Base-by-base conservation (phyloP, 2,797 vertebrate species). In the Chelon auratus region DNA sequence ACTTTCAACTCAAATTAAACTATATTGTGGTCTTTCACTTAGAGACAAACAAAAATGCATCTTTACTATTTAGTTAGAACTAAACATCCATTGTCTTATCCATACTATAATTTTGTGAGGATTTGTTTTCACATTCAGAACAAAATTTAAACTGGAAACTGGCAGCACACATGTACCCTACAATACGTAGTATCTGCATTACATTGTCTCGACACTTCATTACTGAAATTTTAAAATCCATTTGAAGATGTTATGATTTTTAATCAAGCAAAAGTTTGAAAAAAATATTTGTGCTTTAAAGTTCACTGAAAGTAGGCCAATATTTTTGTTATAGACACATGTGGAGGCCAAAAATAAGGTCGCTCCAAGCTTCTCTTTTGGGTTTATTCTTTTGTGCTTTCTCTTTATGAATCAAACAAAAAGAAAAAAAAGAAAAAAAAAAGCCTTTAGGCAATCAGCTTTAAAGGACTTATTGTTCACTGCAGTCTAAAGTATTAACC, bases 401-500 rank as follows among this genome's bases (percentile, higher is more conserved):
- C 24, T 78, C 24, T 52, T 58, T 53, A 36, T 33, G 30, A 33
- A 33, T 33, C 30, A 33, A 33, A 33, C 30, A 7, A 9, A 48
- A 11, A 71, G 40, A 13, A 22, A 18, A 33, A 33, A 33, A 7
- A 33, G 2, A 6, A 1, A 1, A 54, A 50, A 33, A 73, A 57
- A 65, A 62, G 0, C 9, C 24, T 59, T 65, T 17, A 36, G 62
- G 39, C 37, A 39, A 54, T 70, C 47, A 58, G 9, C 20, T 61
- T 68, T 66, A 63, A 36, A 22, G 22, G 47, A 37, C 36, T 36
- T 70, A 42, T 62, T 73, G 39, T 53, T 78, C 3, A 22, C 50
- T 71, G 54, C 64, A 82, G 67, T 61, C 68, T 68, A 33, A 80
- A 60, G 39, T 52, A 70, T 65, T 51, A 80, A 75, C 81, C 40